Conservation (phyloP, 2,113 vertebrate genomes). For the Hippotragus niger region DNA sequence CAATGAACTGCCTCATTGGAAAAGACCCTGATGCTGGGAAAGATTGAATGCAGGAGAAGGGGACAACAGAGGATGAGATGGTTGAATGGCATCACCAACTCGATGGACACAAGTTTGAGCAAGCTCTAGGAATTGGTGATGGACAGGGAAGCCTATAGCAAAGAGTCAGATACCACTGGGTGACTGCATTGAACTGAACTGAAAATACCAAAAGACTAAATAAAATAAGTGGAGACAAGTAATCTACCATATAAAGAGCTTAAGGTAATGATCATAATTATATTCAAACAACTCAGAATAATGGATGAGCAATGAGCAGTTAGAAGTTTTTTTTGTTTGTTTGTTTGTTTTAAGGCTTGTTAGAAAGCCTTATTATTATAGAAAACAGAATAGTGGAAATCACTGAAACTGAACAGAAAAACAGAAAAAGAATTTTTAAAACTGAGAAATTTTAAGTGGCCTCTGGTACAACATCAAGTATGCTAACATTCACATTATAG, state of each 20-base stretch:
- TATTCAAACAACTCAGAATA: background rate
- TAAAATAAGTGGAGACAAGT: background rate
- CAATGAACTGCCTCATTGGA: background rate
- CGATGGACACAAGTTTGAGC: accelerated
- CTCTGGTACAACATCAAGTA: background rate
- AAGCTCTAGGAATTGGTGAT: background rate
- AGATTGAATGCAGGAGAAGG: background rate
- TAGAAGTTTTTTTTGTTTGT: background rate
- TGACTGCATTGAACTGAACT: background rate
- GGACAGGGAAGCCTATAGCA: background rate
- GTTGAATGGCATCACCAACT: background rate
- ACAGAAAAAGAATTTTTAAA: background rate
- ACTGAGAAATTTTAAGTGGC: background rate
- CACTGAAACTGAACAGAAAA: background rate
- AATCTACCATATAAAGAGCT: background rate
- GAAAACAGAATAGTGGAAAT: background rate
- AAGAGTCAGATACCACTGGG: accelerated
- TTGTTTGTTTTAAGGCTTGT: background rate
- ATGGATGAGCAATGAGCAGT: background rate
- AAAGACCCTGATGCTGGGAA: background rate
- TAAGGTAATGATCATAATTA: background rate
- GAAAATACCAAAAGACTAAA: background rate
- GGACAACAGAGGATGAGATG: background rate
- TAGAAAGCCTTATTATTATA: background rate
- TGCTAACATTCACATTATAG: background rate